These are phyloP conservation scores for Strigops habroptila DNA, from an alignment of 2,113 vertebrate species.

Conservation along the genomic window DNA sequence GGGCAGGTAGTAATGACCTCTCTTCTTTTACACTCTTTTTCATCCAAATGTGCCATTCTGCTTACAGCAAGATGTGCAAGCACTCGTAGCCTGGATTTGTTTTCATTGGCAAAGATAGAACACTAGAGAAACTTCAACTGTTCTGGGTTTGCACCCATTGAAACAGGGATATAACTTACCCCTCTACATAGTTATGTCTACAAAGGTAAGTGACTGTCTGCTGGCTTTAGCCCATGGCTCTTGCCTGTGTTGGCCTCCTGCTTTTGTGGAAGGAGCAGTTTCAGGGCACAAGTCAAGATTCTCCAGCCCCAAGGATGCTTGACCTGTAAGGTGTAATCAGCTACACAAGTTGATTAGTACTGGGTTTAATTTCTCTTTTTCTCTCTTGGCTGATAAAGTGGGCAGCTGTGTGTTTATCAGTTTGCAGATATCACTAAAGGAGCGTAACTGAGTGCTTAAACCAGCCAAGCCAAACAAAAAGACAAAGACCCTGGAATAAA, in stretches of 20 bases:
- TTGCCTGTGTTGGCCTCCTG: not conserved
- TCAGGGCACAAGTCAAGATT: not conserved
- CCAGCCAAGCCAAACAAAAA: not conserved
- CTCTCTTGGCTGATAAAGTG: not conserved
- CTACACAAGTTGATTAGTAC: not conserved
- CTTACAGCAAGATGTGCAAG: not conserved
- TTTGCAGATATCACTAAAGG: conserved; percentile 17
- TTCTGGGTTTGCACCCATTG: not conserved
- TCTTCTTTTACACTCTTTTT: not conserved
- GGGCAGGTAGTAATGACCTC: not conserved
- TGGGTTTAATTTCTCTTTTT: conserved; percentile 21
- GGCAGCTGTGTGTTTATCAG: conserved; percentile 1
- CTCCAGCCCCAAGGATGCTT: not conserved
- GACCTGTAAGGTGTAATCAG: not conserved
- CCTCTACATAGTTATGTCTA: not conserved
- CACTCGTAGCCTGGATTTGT: not conserved
- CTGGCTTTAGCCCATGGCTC: not conserved
- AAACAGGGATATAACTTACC: not conserved
- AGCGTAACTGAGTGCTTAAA: not conserved
- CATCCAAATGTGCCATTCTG: not conserved
- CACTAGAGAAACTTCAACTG: not conserved
- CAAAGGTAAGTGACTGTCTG: not conserved
- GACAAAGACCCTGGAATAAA: conserved; percentile 20
- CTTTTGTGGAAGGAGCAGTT: not conserved
- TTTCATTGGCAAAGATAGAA: not conserved